phyloP scores from a whole-genome alignment of 2,797 vertebrate genomes.

The Danio kyathit region DNA sequence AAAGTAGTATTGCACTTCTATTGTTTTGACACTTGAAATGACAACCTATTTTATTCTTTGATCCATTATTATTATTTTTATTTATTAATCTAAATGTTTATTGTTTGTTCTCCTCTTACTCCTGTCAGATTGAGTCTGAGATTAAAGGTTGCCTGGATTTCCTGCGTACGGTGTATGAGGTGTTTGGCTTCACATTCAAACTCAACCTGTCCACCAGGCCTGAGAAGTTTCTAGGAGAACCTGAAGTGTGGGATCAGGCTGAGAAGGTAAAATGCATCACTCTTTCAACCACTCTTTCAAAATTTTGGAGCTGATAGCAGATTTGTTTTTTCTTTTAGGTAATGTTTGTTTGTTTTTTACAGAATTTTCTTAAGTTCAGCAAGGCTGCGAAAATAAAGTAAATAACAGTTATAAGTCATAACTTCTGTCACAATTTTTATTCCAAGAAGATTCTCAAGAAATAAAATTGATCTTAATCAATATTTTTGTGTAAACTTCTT shows the following conservation, averaged over 20 bases:
- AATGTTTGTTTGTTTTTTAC: neutral
- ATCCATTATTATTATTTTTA: too few species aligned
- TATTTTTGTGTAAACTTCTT: too few species aligned
- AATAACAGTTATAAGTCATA: too few species aligned
- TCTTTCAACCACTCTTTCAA: neutral
- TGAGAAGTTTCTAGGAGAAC: conserved; percentile 95
- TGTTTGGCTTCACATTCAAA: conserved; percentile 98
- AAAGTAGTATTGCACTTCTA: too few species aligned
- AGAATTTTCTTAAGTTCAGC: too few species aligned
- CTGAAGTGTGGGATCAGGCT: conserved; percentile 91
- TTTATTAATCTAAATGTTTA: neutral
- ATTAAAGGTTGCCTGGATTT: conserved; percentile 97
- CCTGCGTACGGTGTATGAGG: conserved; percentile 87
- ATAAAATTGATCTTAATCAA: too few species aligned
- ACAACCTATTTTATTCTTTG: too few species aligned
- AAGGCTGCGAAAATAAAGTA: too few species aligned
- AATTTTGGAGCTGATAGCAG: neutral
- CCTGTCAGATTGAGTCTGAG: conserved; percentile 89
- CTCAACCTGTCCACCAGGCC: conserved; percentile 96
- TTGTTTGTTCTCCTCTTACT: neutral
- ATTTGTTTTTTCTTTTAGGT: neutral
- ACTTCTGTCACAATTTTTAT: too few species aligned
- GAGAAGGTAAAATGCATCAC: conserved; percentile 85
- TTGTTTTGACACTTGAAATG: too few species aligned
- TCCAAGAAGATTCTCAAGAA: too few species aligned